Evolutionary conservation across 2,888 invertebrate species (phyloP), one percentile per base, ranked within the genome.

Genomic region (Chrysolina haemoptera): DNA sequence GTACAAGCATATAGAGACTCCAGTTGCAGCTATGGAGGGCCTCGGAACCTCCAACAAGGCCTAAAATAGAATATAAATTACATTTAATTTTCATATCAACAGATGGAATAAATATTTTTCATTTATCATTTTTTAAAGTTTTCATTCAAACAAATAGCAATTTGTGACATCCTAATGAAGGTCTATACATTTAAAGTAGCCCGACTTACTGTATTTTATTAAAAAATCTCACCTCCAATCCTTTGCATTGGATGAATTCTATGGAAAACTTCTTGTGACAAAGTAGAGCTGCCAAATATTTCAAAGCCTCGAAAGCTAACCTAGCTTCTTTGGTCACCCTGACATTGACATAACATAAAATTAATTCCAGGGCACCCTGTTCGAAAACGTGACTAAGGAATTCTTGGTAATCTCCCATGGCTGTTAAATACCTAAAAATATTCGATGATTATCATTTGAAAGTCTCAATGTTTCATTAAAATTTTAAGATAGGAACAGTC

Each of bases 231-330:
- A 79, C 93, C 90, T 94, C 94, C 62, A 99, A 87, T 0, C 98
- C 99, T 40, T 95, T 94, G 86, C 93, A 92, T 73, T 95, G 93
- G 66, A 99, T 94, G 87, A 99, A 99, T 86, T 99, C 98, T 41
- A 98, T 93, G 0, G 97, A 96, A 89, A 99, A 98, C 88, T 98
- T 98, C 89, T 99, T 99, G 88, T 99, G 99, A 85, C 98, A 98
- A 14, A 99, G 90, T 76, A 99, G 88, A 0, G 98, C 96, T 0
- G 98, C 96, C 20, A 99, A 90, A 88, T 98, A 99, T 89, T 98
- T 97, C 6, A 99, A 90, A 0, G 98, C 98, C 86, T 99, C 99
- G 89, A 99, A 99, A 0, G 98, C 97, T 14, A 99, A 90, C 41
- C 98, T 90, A 1, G 98, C 96, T 89, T 99, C 98, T 69, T 93